Conservation (phyloP, 1,140 invertebrate species). For the Ctenoplectra terminalis region DNA sequence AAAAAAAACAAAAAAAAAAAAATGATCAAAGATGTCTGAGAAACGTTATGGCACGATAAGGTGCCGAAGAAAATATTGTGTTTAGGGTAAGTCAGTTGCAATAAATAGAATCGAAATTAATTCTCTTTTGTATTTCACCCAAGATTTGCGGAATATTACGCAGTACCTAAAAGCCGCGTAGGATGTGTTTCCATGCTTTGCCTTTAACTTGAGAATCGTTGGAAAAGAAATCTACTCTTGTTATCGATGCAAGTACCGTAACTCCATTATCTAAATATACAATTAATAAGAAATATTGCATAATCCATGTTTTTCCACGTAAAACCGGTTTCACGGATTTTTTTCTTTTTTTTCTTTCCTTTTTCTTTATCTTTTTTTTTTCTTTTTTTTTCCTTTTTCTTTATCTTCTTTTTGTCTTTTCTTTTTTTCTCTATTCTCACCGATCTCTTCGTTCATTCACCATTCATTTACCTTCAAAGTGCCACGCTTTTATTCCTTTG, state of each 20-base stretch:
- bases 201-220: conserved; percentile 21
- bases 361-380: too few relatives aligned
- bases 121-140: conserved; percentile 5
- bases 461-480: neutral
- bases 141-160: neutral
- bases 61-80: conserved; percentile 22
- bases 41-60: neutral
- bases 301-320: neutral
- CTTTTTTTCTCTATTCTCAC: too few relatives aligned
- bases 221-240: neutral
- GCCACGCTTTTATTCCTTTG: neutral
- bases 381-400: too few relatives aligned
- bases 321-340: neutral
- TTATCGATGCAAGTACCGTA: neutral
- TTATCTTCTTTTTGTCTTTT: too few relatives aligned
- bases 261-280: neutral
- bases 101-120: conserved; percentile 44
- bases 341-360: too few relatives aligned
- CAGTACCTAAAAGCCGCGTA: conserved; percentile 7
- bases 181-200: neutral
- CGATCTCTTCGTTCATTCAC: neutral
- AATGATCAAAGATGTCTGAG: neutral
- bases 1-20: too few relatives aligned
- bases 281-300: neutral
- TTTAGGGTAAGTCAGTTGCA: conserved; percentile 37